Conservation (phyloP, 2,797 vertebrate genomes). For the Sandelia bainsii region DNA sequence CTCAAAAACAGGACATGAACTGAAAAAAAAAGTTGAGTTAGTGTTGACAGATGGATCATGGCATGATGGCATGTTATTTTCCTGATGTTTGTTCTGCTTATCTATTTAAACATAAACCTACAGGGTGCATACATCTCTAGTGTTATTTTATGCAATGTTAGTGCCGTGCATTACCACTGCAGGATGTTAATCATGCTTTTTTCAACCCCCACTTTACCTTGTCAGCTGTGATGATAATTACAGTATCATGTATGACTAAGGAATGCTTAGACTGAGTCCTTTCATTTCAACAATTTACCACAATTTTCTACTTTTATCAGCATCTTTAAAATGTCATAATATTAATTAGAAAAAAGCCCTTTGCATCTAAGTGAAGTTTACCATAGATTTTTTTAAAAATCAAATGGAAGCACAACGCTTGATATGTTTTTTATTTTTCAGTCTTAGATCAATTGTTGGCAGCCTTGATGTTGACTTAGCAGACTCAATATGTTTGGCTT, state of each 20-base stretch:
- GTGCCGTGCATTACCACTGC: background rate
- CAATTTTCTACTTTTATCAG: background rate
- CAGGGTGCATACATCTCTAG: background rate
- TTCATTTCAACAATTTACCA: background rate
- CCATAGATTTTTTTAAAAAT: background rate
- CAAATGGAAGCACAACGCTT: background rate
- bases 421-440: conserved; percentile 35
- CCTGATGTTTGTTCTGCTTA: background rate
- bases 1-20: conserved; percentile 5
- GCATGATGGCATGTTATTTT: background rate
- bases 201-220: conserved; percentile 1
- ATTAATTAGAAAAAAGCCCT: background rate
- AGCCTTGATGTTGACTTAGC: conserved; percentile 51
- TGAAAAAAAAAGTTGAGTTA: background rate
- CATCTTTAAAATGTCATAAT: background rate
- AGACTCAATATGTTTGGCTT: conserved; percentile 59
- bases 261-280: background rate
- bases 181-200: conserved; percentile 5
- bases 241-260: background rate
- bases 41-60: background rate
- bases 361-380: conserved; percentile 8
- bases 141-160: background rate
- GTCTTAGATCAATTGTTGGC: conserved; percentile 37
- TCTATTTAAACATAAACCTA: background rate
- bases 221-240: conserved; percentile 15